Evolutionary conservation across 2,888 invertebrate genomes (phyloP).

Genomic region (Cosmopolites sordidus): DNA sequence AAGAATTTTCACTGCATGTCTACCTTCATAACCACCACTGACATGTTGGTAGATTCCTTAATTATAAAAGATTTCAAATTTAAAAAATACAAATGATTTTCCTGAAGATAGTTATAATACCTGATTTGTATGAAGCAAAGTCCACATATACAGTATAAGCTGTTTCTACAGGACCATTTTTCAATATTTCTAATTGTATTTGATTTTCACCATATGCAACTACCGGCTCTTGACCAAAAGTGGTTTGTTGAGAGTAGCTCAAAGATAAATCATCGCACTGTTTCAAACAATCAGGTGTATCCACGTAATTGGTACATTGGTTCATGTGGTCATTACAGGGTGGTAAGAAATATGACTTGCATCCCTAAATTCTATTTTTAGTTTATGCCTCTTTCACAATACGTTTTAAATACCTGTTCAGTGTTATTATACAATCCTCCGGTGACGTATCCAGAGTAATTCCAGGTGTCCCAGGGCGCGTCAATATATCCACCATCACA

Average conservation of each 20-base stretch:
- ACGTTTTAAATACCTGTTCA: constrained; percentile 5
- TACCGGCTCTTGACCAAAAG: constrained; percentile 12
- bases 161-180: constrained; percentile 81
- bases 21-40: constrained; percentile 67
- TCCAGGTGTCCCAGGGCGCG: constrained; percentile 80
- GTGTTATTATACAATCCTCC: constrained; percentile 63
- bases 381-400: no score
- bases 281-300: constrained; percentile 19
- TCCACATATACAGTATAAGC: constrained; percentile 82
- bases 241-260: constrained; percentile 5
- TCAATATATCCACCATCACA: constrained; percentile 75
- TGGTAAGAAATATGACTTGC: constrained; percentile 25
- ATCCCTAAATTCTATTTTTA: constrained; percentile 12
- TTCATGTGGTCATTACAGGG: constrained; percentile 22
- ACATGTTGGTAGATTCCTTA: constrained; percentile 68
- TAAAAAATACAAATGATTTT: background rate
- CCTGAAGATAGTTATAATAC: background rate
- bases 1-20: constrained; percentile 80
- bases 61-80: background rate
- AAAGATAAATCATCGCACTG: constrained; percentile 16
- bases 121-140: constrained; percentile 46
- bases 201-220: constrained; percentile 43
- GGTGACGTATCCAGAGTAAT: constrained; percentile 72
- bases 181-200: constrained; percentile 74
- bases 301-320: constrained; percentile 21